These are phyloP conservation scores for Epizoanthus scotinus DNA, from an alignment of 92 coral and sea anemone species.

Conservation along the genomic window DNA sequence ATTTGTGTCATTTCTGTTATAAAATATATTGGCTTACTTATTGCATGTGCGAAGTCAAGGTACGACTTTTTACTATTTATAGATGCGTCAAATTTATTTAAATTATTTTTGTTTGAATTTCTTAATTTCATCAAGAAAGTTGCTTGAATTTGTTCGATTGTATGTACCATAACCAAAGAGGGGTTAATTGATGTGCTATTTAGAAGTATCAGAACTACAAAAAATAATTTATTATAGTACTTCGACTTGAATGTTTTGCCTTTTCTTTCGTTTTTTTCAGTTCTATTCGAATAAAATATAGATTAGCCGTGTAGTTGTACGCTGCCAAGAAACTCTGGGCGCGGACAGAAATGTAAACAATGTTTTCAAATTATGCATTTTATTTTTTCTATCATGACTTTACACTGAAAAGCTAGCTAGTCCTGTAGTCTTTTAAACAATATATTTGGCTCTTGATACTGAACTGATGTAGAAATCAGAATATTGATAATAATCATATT, in stretches of 20 bases:
- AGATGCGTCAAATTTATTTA: constrained; percentile 2
- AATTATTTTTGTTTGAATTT: neutral
- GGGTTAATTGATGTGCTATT: constrained; percentile 8
- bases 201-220: neutral
- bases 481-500: too few species aligned
- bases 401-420: too few species aligned
- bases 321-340: constrained; percentile 7
- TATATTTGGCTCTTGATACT: too few species aligned
- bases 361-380: neutral
- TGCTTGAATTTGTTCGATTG: constrained; percentile 9
- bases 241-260: too few species aligned
- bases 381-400: too few species aligned
- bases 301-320: neutral
- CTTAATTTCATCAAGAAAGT: constrained; percentile 25
- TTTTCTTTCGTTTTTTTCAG: constrained; percentile 6
- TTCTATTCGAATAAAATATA: constrained; percentile 27
- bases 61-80: neutral
- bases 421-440: too few species aligned
- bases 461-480: too few species aligned
- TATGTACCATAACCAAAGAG: constrained; percentile 33
- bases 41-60: too few species aligned
- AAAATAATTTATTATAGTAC: too few species aligned
- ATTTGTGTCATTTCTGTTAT: neutral
- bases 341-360: neutral
- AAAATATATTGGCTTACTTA: neutral